These are phyloP conservation scores for Eucriotettix oculatus DNA, from an alignment of 2,888 invertebrate species.

Conservation along the genomic window DNA sequence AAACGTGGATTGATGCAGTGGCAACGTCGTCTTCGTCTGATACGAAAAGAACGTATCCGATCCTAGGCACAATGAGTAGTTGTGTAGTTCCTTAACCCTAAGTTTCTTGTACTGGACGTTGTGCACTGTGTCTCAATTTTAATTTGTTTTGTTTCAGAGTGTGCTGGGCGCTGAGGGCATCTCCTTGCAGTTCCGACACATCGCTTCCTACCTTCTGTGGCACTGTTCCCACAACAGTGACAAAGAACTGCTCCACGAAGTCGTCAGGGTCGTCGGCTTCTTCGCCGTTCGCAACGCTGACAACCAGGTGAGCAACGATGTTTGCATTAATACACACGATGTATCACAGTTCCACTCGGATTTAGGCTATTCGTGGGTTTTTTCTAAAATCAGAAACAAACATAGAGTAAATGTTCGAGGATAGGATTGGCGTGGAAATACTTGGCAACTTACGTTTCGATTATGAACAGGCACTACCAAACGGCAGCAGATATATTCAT, in stretches of 20 bases:
- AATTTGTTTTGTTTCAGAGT: slow-evolving; percentile 31
- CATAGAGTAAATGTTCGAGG: too few relatives aligned
- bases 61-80: background rate
- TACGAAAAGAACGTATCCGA: background rate
- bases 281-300: slow-evolving; percentile 64
- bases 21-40: background rate
- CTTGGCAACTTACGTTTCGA: too few relatives aligned
- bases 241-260: slow-evolving; percentile 51
- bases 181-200: slow-evolving; percentile 73
- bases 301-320: slow-evolving; percentile 43
- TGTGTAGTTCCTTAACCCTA: background rate
- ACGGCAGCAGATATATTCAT: too few relatives aligned
- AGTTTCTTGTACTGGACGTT: background rate
- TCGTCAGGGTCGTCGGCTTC: slow-evolving; percentile 66
- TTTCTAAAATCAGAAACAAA: too few relatives aligned
- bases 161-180: slow-evolving; percentile 69
- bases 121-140: slow-evolving; percentile 5
- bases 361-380: too few relatives aligned
- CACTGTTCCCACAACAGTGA: slow-evolving; percentile 27
- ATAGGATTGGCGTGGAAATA: too few relatives aligned
- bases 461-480: too few relatives aligned
- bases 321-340: too few relatives aligned
- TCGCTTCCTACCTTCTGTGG: slow-evolving; percentile 66
- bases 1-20: too few relatives aligned
- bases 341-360: too few relatives aligned